Evolutionary conservation across 2,113 vertebrate genomes (phyloP).

Genomic region (Pterophyllum scalare): DNA sequence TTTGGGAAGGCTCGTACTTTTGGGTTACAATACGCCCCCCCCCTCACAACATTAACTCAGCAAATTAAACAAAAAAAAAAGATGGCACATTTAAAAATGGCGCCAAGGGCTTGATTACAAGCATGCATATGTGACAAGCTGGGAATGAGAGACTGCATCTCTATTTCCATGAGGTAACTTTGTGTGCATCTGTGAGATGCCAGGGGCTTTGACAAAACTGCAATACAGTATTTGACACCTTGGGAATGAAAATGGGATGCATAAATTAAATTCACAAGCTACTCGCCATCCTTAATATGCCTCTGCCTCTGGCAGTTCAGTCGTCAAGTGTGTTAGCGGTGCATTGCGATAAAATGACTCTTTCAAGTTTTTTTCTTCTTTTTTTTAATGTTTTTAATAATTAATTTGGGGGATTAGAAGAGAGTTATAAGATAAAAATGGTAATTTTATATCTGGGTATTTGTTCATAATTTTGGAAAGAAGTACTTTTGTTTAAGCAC

Average conservation of each 20-base stretch:
- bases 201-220: neutral
- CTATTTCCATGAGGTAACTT: neutral
- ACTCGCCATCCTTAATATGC: neutral
- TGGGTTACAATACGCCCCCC: neutral
- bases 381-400: rapidly evolving
- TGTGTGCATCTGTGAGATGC: neutral
- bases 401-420: neutral
- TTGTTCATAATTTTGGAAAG: neutral
- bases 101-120: neutral
- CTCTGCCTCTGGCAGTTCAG: neutral
- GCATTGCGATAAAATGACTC: neutral
- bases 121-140: neutral
- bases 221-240: neutral
- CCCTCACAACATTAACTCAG: neutral
- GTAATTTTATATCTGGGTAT: neutral
- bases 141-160: neutral
- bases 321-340: neutral
- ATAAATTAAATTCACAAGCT: neutral
- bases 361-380: neutral
- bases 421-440: neutral
- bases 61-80: neutral
- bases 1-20: neutral
- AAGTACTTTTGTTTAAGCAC: neutral
- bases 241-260: neutral
- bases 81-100: neutral